phyloP scores from a whole-genome alignment of 1,140 invertebrate species.

The Atopsyche davidsoni region DNA sequence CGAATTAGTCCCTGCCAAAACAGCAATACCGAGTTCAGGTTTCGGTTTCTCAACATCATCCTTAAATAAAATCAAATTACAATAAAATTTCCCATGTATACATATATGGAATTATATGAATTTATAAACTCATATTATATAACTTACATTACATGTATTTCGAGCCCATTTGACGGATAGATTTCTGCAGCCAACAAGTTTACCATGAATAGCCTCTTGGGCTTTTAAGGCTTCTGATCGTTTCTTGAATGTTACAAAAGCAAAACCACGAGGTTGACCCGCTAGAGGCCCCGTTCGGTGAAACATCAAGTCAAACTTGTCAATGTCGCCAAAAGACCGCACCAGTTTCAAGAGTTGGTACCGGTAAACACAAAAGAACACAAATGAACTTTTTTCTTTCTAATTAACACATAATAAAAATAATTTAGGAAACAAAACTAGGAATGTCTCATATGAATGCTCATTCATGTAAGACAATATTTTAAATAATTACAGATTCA shows the following conservation, averaged over 20 bases:
- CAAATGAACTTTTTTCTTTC: slow-evolving; percentile 35
- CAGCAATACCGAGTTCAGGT: slow-evolving; percentile 67
- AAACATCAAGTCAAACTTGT: slow-evolving; percentile 92
- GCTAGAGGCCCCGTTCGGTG: slow-evolving; percentile 81
- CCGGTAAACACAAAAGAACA: slow-evolving; percentile 57
- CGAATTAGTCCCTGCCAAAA: slow-evolving; percentile 61
- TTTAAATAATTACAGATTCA: no score
- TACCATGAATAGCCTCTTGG: slow-evolving; percentile 66
- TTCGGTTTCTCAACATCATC: slow-evolving; percentile 68
- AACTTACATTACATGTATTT: slow-evolving; percentile 59
- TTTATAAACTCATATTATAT: slow-evolving; percentile 9
- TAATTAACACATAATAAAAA: slow-evolving; percentile 27
- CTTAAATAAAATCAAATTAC: slow-evolving; percentile 41
- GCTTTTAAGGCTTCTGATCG: slow-evolving; percentile 60
- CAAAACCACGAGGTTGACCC: slow-evolving; percentile 87
- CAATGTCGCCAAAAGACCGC: slow-evolving; percentile 84
- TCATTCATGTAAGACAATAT: no score
- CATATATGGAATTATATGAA: slow-evolving; percentile 6
- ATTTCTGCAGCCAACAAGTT: slow-evolving; percentile 64
- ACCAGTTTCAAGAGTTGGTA: slow-evolving; percentile 91
- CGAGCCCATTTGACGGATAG: slow-evolving; percentile 80
- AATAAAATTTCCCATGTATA: no score
- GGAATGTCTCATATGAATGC: no score
- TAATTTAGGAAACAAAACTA: not conserved
- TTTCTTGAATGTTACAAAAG: slow-evolving; percentile 80